These are phyloP conservation scores for Pseudomugil tenellus DNA, from an alignment of 2,797 vertebrate species.

Conservation along the genomic window DNA sequence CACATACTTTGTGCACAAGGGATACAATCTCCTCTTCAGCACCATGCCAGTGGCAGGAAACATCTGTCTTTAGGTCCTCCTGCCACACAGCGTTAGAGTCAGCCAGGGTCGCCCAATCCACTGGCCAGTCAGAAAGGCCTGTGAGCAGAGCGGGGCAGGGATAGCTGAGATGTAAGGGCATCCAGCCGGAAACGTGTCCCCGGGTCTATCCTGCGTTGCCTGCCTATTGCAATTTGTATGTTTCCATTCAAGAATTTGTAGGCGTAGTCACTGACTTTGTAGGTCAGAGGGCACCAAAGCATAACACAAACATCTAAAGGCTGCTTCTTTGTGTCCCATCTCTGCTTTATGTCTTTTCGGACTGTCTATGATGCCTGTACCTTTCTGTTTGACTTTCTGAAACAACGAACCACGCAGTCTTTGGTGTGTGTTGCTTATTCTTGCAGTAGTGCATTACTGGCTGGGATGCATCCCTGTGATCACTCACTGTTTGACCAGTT, in stretches of 20 bases:
- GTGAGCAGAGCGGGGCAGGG: constrained; percentile 60
- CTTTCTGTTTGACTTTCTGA: constrained; percentile 55
- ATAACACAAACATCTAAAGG: constrained; percentile 58
- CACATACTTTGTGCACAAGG: constrained; percentile 27
- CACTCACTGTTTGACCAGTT: constrained; percentile 73
- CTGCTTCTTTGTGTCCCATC: constrained; percentile 43
- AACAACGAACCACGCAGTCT: constrained; percentile 1
- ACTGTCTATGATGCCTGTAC: constrained; percentile 26
- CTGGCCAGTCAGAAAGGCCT: constrained; percentile 60
- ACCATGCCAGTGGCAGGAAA: constrained; percentile 86
- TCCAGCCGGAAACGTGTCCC: constrained; percentile 69
- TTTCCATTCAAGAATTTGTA: constrained; percentile 50
- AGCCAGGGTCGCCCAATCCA: constrained; percentile 70
- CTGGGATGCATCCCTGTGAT: constrained; percentile 50
- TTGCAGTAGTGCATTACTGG: constrained; percentile 34
- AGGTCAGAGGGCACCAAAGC: constrained; percentile 66
- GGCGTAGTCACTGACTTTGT: constrained; percentile 51
- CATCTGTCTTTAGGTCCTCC: constrained; percentile 87
- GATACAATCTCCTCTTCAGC: constrained; percentile 62
- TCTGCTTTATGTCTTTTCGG: constrained; percentile 27
- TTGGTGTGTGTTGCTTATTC: constrained; percentile 27
- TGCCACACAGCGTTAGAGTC: constrained; percentile 85
- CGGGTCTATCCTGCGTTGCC: constrained; percentile 69
- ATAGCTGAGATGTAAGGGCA: constrained; percentile 56
- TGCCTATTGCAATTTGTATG: constrained; percentile 63